Conservation (phyloP, 1,140 invertebrate species). For the Pseudachorutes palmiensis region DNA sequence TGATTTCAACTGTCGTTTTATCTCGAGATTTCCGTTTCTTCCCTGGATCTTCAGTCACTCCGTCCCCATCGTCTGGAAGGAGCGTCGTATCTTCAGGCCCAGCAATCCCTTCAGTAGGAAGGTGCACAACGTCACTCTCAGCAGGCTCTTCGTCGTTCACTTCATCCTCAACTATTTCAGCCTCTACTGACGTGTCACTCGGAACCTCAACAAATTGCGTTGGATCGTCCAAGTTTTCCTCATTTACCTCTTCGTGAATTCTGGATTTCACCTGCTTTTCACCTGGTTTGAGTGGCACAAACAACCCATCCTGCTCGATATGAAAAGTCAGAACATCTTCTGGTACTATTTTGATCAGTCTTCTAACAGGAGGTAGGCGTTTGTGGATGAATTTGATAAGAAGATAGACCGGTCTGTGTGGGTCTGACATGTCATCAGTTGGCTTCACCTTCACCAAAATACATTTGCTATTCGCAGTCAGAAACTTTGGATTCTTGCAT, state of each 20-base stretch:
- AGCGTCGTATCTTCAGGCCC: background rate
- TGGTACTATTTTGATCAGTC: background rate
- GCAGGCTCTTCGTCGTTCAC: background rate
- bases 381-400: background rate
- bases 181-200: background rate
- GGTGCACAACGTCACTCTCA: background rate
- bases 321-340: background rate
- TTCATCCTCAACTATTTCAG: background rate
- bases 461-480: background rate
- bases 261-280: background rate
- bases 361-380: background rate
- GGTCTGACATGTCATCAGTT: background rate
- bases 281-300: background rate
- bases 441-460: background rate
- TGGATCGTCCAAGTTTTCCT: background rate
- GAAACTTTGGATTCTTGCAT: background rate
- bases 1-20: no score
- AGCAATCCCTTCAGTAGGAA: background rate
- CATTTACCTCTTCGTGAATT: background rate
- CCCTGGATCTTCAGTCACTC: background rate
- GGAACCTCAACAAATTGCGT: background rate
- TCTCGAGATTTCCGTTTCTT: background rate
- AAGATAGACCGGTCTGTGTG: background rate
- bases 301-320: background rate
- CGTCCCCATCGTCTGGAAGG: background rate